phyloP scores from a whole-genome alignment of 2,113 vertebrate species.

The mouse (Mus musculus) region DNA sequence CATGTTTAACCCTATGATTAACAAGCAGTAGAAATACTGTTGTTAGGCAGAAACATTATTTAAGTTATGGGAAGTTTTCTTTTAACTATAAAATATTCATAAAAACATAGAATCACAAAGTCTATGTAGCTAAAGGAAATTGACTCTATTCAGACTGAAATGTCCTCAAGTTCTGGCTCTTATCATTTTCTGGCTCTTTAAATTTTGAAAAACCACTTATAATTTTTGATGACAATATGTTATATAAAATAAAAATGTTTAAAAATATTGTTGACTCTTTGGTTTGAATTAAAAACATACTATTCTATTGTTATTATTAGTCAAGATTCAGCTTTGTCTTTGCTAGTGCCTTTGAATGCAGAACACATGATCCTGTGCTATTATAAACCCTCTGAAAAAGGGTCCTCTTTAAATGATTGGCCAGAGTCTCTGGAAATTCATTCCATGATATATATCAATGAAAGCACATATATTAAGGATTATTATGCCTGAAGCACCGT shows the following conservation, averaged over 20 bases:
- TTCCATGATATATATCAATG: neutral
- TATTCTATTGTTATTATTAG: slow-evolving; percentile 17
- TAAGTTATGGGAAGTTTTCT: neutral
- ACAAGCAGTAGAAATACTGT: neutral
- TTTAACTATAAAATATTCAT: neutral
- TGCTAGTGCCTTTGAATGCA: neutral
- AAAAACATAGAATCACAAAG: neutral
- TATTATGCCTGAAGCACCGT: neutral
- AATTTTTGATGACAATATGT: neutral
- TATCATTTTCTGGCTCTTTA: neutral
- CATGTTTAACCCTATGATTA: neutral
- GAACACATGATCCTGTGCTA: neutral
- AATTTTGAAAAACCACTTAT: neutral
- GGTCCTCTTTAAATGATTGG: neutral
- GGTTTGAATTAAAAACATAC: neutral
- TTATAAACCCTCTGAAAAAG: neutral
- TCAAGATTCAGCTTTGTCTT: neutral
- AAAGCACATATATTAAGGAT: neutral
- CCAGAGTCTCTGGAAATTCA: neutral
- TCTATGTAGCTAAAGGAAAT: neutral
- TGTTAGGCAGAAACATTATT: neutral
- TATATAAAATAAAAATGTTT: neutral
- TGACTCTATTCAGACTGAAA: neutral
- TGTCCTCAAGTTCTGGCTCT: neutral
- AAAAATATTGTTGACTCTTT: neutral